These are phyloP conservation scores for Chloroclysta siterata DNA, from an alignment of 2,888 invertebrate genomes.

Conservation along the genomic window DNA sequence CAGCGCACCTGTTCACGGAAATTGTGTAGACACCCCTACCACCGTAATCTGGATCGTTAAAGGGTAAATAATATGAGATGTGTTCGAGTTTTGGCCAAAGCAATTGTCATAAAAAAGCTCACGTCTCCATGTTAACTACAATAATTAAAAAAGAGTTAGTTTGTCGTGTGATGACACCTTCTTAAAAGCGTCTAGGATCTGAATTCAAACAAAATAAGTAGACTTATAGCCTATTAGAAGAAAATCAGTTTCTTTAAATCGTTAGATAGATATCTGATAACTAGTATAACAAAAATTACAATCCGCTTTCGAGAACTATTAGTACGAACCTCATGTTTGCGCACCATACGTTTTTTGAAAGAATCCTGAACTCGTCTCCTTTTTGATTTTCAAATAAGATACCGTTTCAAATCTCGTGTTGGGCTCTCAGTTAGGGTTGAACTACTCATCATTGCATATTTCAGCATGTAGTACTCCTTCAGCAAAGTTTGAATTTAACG, in stretches of 20 bases:
- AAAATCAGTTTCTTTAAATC: no score
- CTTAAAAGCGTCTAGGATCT: no score
- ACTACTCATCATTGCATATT: neutral
- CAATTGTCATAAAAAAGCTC: no score
- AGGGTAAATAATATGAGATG: neutral
- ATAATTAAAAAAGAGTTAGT: no score
- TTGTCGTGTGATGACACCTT: no score
- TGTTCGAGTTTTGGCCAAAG: neutral
- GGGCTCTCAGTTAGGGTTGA: constrained; percentile 34
- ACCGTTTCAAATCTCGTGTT: constrained; percentile 65
- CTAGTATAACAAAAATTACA: neutral
- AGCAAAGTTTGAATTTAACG: neutral
- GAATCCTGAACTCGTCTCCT: constrained; percentile 51
- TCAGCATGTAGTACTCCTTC: neutral
- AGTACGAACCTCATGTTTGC: constrained; percentile 51
- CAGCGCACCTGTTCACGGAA: constrained; percentile 40
- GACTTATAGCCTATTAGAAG: no score
- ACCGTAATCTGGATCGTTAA: neutral
- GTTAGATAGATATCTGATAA: neutral
- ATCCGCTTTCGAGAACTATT: constrained; percentile 39
- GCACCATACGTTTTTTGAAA: constrained; percentile 60
- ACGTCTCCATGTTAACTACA: no score
- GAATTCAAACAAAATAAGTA: no score
- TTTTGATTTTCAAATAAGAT: constrained; percentile 75
- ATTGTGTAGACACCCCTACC: constrained; percentile 38